Evolutionary conservation across 1,140 invertebrate species (phyloP).

Genomic region (Drosophila subobscura): DNA sequence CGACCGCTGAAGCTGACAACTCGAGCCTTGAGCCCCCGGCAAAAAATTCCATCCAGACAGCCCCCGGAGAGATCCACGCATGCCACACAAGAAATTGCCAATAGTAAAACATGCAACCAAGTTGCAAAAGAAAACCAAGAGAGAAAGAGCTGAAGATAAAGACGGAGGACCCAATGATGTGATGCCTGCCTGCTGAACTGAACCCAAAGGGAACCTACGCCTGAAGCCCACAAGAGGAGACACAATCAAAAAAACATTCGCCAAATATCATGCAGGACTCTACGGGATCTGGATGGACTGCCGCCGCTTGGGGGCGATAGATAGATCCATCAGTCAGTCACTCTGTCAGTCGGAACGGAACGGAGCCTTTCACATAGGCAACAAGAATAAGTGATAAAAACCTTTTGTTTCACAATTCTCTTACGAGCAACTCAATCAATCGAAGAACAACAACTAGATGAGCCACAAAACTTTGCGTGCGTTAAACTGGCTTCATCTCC

Average conservation of each 20-base stretch:
- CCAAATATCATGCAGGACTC: conserved; percentile 25
- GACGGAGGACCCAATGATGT: conserved; percentile 57
- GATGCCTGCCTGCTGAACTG: conserved; percentile 52
- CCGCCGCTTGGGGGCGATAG: background rate
- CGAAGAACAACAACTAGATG: conserved; percentile 22
- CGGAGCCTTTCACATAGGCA: conserved; percentile 33
- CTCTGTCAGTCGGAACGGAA: conserved; percentile 1
- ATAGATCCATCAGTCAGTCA: conserved; percentile 8
- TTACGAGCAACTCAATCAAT: conserved; percentile 71
- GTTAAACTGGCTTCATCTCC: conserved; percentile 67
- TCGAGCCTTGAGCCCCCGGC: background rate
- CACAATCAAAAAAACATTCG: conserved; percentile 44
- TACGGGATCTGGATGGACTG: background rate
- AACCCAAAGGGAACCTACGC: conserved; percentile 35
- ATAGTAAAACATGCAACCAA: conserved; percentile 34
- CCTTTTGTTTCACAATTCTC: conserved; percentile 72
- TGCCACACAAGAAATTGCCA: conserved; percentile 54
- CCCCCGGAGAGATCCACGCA: conserved; percentile 3
- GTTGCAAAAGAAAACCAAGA: conserved; percentile 24
- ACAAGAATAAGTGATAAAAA: conserved; percentile 81
- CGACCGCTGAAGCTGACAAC: conserved; percentile 9
- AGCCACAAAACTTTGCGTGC: conserved; percentile 68
- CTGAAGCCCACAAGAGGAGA: conserved; percentile 25
- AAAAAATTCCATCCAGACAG: too few species aligned
- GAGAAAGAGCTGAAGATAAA: conserved; percentile 2